Base-by-base conservation (phyloP, 2,888 invertebrate species). In the Drosophila testacea region DNA sequence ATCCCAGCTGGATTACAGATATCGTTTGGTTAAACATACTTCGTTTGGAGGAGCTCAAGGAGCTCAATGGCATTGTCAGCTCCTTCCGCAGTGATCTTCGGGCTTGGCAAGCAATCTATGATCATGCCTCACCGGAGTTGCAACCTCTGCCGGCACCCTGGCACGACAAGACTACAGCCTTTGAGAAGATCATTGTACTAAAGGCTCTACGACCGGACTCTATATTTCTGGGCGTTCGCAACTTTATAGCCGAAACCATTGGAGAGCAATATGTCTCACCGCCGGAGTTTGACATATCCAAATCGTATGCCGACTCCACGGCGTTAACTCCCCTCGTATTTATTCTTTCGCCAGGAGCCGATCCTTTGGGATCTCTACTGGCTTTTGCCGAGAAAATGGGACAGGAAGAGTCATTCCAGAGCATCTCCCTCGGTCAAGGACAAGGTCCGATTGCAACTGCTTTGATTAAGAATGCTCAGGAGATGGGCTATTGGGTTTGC, bases 401-500 rank as follows among this genome's bases (percentile, higher is more conserved):
- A 79, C 95, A 96, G 93, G 93, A 94, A 16, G 95, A 95, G 84
- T 94, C 96, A 36, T 94, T 98, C 86, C 95, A 95, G 87, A 96
- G 96, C 73, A 97, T 98, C 72, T 98, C 98, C 0, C 93, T 98
- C 10, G 98, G 98, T 0, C 97, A 98, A 91, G 98, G 97, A 0
- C 98, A 98, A 91, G 97, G 97, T 0, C 97, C 97, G 0, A 93
- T 96, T 50, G 98, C 98, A 0, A 96, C 96, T 84, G 94, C 94
- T 30, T 94, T 97, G 94, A 95, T 97, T 92, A 93, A 93, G 67
- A 93, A 94, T 51, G 96, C 97, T 4, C 94, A 95, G 75, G 96
- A 96, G 81, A 93, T 94, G 66, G 98, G 98, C 0, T 95, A 95
- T 85, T 98, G 98, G 98, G 96, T 97, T 0, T 97, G 93, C 46